Percentiles rank a stretch among this genome's conserved stretches.
Conservation (phyloP, 2,797 vertebrate species). For the Tachyglossus aculeatus region DNA sequence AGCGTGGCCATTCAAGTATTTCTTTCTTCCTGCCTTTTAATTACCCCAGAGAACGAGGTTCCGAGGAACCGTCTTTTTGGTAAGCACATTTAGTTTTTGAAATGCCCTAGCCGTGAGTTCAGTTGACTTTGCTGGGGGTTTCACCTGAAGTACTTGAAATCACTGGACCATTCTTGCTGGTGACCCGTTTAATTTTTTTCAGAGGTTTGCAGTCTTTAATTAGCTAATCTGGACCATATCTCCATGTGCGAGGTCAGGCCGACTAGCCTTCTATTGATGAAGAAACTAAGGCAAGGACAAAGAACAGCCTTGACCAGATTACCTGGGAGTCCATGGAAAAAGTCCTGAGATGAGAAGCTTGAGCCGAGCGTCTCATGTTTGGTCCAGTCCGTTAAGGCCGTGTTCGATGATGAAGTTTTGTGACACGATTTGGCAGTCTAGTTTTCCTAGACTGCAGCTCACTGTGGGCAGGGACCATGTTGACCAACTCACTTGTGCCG, state of each 20-base stretch:
- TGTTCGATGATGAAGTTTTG: too few species aligned
- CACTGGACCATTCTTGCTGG: background rate
- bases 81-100: background rate
- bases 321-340: background rate
- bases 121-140: background rate
- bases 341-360: too few species aligned
- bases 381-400: too few species aligned
- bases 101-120: background rate
- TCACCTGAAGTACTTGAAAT: background rate
- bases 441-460: too few species aligned
- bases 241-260: constrained; percentile 9
- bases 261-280: constrained; percentile 9
- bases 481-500: too few species aligned
- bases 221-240: background rate
- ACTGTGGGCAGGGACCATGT: too few species aligned
- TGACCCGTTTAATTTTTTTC: constrained; percentile 1
- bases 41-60: background rate
- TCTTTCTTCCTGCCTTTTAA: constrained; percentile 37
- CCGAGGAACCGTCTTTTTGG: background rate
- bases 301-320: background rate
- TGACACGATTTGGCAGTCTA: too few species aligned
- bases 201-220: background rate
- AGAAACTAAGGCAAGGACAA: background rate
- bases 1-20: constrained; percentile 2
- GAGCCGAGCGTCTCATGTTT: too few species aligned